Percentiles rank a stretch among this genome's conserved stretches.
Evolutionary conservation across 1,140 invertebrate species (phyloP).

Genomic region (Neodiprion fabricii): DNA sequence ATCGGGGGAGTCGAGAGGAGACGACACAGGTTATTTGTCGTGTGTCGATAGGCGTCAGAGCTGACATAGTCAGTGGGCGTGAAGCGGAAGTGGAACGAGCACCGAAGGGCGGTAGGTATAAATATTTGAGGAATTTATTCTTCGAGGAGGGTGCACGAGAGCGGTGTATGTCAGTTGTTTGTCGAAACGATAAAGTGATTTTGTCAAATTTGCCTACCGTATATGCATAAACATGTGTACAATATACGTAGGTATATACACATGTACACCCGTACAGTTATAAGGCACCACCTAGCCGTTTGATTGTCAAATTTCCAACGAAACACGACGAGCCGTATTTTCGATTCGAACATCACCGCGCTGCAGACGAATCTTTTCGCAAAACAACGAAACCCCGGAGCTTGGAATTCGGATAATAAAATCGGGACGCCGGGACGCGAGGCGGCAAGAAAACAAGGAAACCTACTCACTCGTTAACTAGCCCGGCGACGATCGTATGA

Average conservation of each 20-base stretch:
- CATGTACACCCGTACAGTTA: too few relatives aligned
- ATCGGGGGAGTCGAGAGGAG: conserved; percentile 34
- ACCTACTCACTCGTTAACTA: not conserved
- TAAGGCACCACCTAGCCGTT: too few relatives aligned
- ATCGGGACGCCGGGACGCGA: not conserved
- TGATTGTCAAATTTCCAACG: not conserved
- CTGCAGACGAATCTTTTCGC: not conserved
- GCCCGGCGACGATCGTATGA: conserved; percentile 6
- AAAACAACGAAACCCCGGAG: not conserved
- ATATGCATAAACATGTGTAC: too few relatives aligned
- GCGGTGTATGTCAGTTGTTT: conserved; percentile 45
- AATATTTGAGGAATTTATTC: conserved; percentile 62
- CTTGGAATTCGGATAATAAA: not conserved
- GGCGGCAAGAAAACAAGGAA: not conserved
- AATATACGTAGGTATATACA: too few relatives aligned
- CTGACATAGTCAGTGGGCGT: conserved; percentile 54
- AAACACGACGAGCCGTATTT: too few relatives aligned
- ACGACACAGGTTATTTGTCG: conserved; percentile 47
- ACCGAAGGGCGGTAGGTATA: conserved; percentile 43
- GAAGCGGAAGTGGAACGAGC: conserved; percentile 46
- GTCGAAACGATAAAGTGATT: conserved; percentile 50
- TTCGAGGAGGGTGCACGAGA: conserved; percentile 28
- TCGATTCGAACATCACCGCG: too few relatives aligned
- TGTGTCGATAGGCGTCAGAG: conserved; percentile 58
- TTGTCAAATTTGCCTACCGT: conserved; percentile 38